A percentile compares a stretch with the other conserved stretches of the same genome.
phyloP scores from a whole-genome alignment of 1,140 invertebrate species.

The Scaptomyza montana region DNA sequence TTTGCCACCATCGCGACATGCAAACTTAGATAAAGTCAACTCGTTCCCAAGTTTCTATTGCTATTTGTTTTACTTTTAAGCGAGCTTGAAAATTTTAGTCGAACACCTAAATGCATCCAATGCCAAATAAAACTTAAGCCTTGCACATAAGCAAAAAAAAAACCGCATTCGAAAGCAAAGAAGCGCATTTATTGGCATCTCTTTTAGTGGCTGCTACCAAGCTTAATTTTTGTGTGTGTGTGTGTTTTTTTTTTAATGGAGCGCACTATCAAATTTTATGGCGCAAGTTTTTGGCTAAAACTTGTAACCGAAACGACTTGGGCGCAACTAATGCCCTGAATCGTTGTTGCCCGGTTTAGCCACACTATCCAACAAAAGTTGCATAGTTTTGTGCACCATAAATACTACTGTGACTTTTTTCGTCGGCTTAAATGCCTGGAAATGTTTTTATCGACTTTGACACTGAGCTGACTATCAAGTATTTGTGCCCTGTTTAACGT shows the following conservation, averaged over 20 bases:
- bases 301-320: constrained; percentile 39
- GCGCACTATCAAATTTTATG: constrained; percentile 57
- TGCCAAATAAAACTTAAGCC: neutral
- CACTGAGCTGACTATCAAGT: neutral
- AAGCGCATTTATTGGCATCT: too few species aligned
- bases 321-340: constrained; percentile 26
- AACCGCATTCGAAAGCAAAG: neutral
- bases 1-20: constrained; percentile 24
- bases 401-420: constrained; percentile 26
- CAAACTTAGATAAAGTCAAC: constrained; percentile 30
- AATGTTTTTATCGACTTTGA: neutral
- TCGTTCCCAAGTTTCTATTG: constrained; percentile 12
- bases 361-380: constrained; percentile 10
- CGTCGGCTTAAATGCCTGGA: constrained; percentile 1
- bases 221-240: too few species aligned
- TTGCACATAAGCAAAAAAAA: constrained; percentile 4
- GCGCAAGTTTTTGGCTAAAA: constrained; percentile 48
- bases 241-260: too few species aligned
- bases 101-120: too few species aligned
- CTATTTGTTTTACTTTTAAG: constrained; percentile 24
- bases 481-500: neutral
- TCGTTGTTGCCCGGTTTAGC: constrained; percentile 8
- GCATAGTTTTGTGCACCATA: constrained; percentile 21
- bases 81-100: neutral
- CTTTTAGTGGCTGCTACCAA: neutral